Evolutionary conservation across 2,888 invertebrate genomes (phyloP), one percentile per base, ranked within the genome.

Genomic region (Plebejus argus): DNA sequence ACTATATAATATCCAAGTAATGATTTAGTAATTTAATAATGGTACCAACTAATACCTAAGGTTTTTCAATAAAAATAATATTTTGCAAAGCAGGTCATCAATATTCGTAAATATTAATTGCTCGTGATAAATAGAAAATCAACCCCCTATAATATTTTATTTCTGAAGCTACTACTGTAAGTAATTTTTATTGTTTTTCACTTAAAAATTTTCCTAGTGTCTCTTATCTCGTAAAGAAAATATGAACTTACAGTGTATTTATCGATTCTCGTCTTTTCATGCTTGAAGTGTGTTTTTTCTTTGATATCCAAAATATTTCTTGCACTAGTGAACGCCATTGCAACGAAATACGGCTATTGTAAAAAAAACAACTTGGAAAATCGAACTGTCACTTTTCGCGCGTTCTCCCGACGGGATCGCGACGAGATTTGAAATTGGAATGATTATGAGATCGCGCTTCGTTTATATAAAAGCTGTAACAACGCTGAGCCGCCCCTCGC

Each of bases 381-480:
- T 28, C 84, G 78, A 78, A 70, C 87, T 88, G 89, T 90, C 89
- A 91, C 89, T 89, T 87, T 89, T 86, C 87, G 85, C 90, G 91
- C 90, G 88, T 89, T 89, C 86, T 87, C 89, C 86, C 84, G 83
- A 80, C 88, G 84, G 90, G 89, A 89, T 86, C 90, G 90, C 91
- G 87, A 76, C 89, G 90, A 93, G 93, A 92, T 88, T 92, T 90
- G 87, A 91, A 91, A 86, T 88, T 88, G 85, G 89, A 92, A 91
- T 93, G 93, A 85, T 92, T 91, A 89, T 88, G 88, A 91, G 91
- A 92, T 85, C 86, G 84, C 89, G 90, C 89, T 90, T 91, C 91
- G 84, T 90, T 91, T 93, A 93, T 93, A 92, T 92, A 90, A 88
- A 74, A 88, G 86, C 86, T 85, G 85, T 84, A 84, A 81, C 80